Evolutionary conservation across 2,888 invertebrate species (phyloP).

Genomic region (Emmelina monodactyla): DNA sequence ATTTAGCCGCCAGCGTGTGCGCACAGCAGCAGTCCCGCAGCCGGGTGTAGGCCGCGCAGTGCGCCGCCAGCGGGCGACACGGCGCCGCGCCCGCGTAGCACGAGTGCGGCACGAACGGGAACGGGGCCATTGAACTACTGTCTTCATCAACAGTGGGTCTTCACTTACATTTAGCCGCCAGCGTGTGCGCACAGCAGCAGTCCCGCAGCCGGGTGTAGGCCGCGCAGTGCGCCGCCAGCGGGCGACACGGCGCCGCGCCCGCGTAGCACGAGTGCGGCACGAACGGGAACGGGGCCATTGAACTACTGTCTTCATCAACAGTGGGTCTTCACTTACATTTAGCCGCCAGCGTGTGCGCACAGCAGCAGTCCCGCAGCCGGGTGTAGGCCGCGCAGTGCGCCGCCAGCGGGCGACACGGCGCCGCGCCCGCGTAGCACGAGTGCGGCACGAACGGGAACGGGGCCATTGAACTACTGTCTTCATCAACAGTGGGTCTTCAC

Average conservation of each 20-base stretch:
- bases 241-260: constrained; percentile 65
- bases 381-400: constrained; percentile 70
- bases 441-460: constrained; percentile 73
- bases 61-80: constrained; percentile 66
- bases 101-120: constrained; percentile 73
- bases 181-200: constrained; percentile 71
- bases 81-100: constrained; percentile 69
- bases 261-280: constrained; percentile 74
- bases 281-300: constrained; percentile 71
- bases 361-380: constrained; percentile 71
- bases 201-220: constrained; percentile 68
- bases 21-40: constrained; percentile 73
- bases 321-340: constrained; percentile 56
- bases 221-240: constrained; percentile 68
- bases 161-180: constrained; percentile 67
- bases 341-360: constrained; percentile 64
- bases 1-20: constrained; percentile 63
- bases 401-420: constrained; percentile 65
- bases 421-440: constrained; percentile 70
- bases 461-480: constrained; percentile 33
- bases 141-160: too few species aligned
- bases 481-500: constrained; percentile 20
- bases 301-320: too few species aligned
- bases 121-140: too few species aligned
- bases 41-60: constrained; percentile 70